phyloP scores from a whole-genome alignment of 2,888 invertebrate genomes.

The Phaonia tiefii region DNA sequence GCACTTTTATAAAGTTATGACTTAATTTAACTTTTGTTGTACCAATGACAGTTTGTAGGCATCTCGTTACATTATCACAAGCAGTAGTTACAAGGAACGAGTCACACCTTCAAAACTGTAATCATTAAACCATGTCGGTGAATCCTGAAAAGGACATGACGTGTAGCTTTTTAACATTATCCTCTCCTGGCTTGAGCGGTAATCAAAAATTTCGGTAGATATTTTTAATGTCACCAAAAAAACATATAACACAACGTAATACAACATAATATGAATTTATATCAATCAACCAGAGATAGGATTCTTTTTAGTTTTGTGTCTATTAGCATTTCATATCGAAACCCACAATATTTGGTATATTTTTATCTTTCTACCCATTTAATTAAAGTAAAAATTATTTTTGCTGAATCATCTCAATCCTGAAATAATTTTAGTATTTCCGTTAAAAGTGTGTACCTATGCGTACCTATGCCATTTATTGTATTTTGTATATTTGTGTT shows the following conservation, averaged over 20 bases:
- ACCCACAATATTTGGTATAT: slow-evolving; percentile 6
- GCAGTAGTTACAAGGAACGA: slow-evolving; percentile 41
- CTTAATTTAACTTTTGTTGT: slow-evolving; percentile 47
- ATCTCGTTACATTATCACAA: background rate
- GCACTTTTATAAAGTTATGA: slow-evolving; percentile 13
- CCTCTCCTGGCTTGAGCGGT: background rate
- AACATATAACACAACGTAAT: background rate
- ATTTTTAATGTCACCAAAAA: slow-evolving; percentile 11
- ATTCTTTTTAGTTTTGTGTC: too few relatives aligned
- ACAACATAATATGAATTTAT: too few relatives aligned
- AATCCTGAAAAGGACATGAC: background rate
- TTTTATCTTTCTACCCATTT: background rate
- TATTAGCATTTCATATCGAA: background rate
- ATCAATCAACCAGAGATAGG: too few relatives aligned
- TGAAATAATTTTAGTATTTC: slow-evolving; percentile 31
- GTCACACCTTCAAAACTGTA: slow-evolving; percentile 28
- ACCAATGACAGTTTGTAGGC: slow-evolving; percentile 18
- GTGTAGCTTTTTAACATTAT: slow-evolving; percentile 11
- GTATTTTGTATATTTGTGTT: slow-evolving; percentile 16
- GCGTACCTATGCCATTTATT: too few relatives aligned
- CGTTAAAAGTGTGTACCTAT: slow-evolving; percentile 11
- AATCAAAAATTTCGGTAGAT: background rate
- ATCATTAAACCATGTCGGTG: too few relatives aligned
- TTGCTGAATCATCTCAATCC: slow-evolving; percentile 51
- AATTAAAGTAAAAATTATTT: background rate